phyloP scores from a whole-genome alignment of 2,888 invertebrate genomes.

The Trichopoda pennipes region DNA sequence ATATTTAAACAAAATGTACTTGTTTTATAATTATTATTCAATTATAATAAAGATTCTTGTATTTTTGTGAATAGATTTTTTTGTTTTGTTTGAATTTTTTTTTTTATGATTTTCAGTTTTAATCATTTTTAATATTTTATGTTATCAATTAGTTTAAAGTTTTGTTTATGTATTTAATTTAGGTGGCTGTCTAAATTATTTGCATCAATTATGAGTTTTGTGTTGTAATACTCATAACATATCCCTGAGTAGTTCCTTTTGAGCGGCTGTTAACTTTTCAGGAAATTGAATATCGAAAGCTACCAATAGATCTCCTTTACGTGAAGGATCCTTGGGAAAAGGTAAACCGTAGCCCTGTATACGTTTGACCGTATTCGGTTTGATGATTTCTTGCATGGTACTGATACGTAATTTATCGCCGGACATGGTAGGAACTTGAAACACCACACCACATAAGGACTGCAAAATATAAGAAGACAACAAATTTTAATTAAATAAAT shows the following conservation, averaged over 20 bases:
- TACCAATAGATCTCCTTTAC: slow-evolving; percentile 95
- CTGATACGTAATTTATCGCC: slow-evolving; percentile 92
- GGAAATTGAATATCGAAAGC: slow-evolving; percentile 98
- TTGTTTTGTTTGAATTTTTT: too few species aligned
- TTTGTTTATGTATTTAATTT: slow-evolving; percentile 14
- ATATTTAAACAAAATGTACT: too few species aligned
- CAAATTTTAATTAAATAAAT: slow-evolving; percentile 11
- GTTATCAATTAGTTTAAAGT: slow-evolving; percentile 1
- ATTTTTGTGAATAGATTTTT: too few species aligned
- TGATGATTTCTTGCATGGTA: slow-evolving; percentile 91
- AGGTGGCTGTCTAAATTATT: slow-evolving; percentile 12
- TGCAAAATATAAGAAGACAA: slow-evolving; percentile 81
- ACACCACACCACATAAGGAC: slow-evolving; percentile 94
- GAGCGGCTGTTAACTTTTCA: slow-evolving; percentile 88
- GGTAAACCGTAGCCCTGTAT: slow-evolving; percentile 96
- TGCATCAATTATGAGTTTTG: slow-evolving; percentile 23
- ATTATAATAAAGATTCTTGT: not conserved
- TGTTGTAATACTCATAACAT: slow-evolving; percentile 84
- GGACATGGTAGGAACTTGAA: slow-evolving; percentile 95
- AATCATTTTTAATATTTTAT: not conserved
- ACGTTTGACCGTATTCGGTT: slow-evolving; percentile 93
- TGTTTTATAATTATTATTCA: not conserved
- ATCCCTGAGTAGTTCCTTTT: slow-evolving; percentile 94
- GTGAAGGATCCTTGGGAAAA: slow-evolving; percentile 94
- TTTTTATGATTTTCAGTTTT: too few species aligned